Evolutionary conservation across 2,797 vertebrate species (phyloP).

Genomic region (Acanthiza pusilla): DNA sequence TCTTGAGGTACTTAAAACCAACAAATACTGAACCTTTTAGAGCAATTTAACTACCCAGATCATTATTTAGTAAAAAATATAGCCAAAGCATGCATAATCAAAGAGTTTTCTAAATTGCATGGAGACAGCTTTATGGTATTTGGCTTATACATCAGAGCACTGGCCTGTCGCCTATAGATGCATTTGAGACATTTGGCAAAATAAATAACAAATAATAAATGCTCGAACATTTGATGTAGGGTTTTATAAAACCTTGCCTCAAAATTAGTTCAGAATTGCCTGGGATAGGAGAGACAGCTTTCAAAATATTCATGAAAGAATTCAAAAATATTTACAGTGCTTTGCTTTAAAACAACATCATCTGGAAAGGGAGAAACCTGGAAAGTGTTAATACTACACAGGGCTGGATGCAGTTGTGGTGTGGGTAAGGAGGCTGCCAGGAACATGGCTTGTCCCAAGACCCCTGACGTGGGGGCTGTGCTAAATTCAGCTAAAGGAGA

Average conservation of each 20-base stretch:
- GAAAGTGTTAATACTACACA: conserved; percentile 44
- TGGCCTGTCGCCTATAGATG: conserved; percentile 65
- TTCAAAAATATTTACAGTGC: conserved; percentile 63
- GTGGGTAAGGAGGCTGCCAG: background rate
- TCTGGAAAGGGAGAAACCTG: conserved; percentile 53
- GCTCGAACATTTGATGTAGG: conserved; percentile 51
- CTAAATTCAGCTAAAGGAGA: background rate
- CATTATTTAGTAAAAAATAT: conserved; percentile 62
- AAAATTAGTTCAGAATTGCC: conserved; percentile 63
- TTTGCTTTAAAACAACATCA: conserved; percentile 55
- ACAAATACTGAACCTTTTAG: conserved; percentile 59
- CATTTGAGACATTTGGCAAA: conserved; percentile 68
- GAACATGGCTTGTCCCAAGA: background rate
- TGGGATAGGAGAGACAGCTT: conserved; percentile 54
- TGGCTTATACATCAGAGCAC: conserved; percentile 65
- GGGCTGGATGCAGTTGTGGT: background rate
- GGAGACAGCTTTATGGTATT: conserved; percentile 70
- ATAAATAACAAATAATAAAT: conserved; percentile 70
- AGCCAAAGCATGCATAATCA: conserved; percentile 59
- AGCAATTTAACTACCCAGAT: conserved; percentile 60
- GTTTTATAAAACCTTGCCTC: conserved; percentile 62
- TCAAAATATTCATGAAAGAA: conserved; percentile 65
- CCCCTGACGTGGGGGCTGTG: background rate
- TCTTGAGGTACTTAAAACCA: conserved; percentile 55
- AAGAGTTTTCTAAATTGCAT: conserved; percentile 65